Base-by-base conservation (phyloP, 1,140 invertebrate species). In the Rhyzopertha dominica region DNA sequence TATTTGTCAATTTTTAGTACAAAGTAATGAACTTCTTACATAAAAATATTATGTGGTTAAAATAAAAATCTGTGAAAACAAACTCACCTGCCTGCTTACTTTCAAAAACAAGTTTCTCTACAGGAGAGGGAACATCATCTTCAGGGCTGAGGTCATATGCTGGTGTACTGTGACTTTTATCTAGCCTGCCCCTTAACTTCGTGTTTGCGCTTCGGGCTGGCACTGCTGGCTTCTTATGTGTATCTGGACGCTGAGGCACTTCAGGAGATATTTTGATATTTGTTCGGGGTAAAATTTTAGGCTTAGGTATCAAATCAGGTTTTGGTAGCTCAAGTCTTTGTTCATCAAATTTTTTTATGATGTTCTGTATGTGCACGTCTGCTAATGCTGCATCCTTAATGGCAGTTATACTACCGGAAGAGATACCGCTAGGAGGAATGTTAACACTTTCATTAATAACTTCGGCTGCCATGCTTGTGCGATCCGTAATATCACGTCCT, bases 81-180 rank as follows among this genome's bases (percentile, higher is more conserved):
- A 16, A 24, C 37, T 9, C 20, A 26, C 25, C 37, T 26, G 18
- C 7, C 2, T 16, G 18, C n/a, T 26, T 13, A 18, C 22, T 31
- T 17, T 41, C 44, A 32, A 37, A 39, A 13, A n/a, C n/a, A n/a
- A n/a, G n/a, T n/a, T 26, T 45, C n/a, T 47, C 53, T 14, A 46
- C 32, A 1, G 41, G 13, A 20, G 41, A 23, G 7, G 46, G 32
- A n/a, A 46, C 32, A 14, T 49, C 40, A 22, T 56, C 57, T 9
- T 73, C 70, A 2, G 71, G n/a, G n/a, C n/a, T 74, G 51, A 79
- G 73, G 64, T 87, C 82, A 64, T 86, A 86, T 0, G 81, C 80
- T 0, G 84, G 84, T 3, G 82, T 85, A 47, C 83, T 87, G 58
- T 82, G 76, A 55, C 81, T 84, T 65, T 87, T 86, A 66, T 87